phyloP scores from a whole-genome alignment of 2,888 invertebrate species.

The Himalopsyche japonica region DNA sequence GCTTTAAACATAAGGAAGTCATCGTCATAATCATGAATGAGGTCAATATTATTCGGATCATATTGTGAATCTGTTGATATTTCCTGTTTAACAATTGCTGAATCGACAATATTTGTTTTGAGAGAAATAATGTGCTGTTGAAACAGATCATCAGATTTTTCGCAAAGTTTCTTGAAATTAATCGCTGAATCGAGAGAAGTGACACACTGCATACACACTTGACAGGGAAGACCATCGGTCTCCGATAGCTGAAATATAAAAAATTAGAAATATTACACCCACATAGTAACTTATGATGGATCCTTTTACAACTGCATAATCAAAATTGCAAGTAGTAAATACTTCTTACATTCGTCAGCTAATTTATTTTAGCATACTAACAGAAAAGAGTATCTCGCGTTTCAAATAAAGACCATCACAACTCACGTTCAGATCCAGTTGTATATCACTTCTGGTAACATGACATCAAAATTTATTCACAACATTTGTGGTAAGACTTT shows the following conservation, averaged over 20 bases:
- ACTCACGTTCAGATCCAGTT: no score
- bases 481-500: no score
- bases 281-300: not conserved
- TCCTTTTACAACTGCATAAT: no score
- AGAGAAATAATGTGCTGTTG: constrained; percentile 6
- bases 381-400: no score
- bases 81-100: constrained; percentile 13
- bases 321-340: no score
- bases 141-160: constrained; percentile 43
- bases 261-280: not conserved
- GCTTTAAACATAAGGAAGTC: constrained; percentile 30
- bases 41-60: not conserved
- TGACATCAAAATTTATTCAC: no score
- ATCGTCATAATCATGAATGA: constrained; percentile 20
- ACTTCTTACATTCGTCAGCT: no score
- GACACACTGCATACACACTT: constrained; percentile 45
- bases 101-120: not conserved
- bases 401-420: no score
- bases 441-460: no score
- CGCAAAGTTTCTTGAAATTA: constrained; percentile 45
- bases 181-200: constrained; percentile 43
- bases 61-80: not conserved
- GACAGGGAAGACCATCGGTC: constrained; percentile 46
- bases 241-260: constrained; percentile 42
- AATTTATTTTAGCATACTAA: no score